phyloP scores from a whole-genome alignment of 2,113 vertebrate genomes.

The Aspidoscelis tigris region DNA sequence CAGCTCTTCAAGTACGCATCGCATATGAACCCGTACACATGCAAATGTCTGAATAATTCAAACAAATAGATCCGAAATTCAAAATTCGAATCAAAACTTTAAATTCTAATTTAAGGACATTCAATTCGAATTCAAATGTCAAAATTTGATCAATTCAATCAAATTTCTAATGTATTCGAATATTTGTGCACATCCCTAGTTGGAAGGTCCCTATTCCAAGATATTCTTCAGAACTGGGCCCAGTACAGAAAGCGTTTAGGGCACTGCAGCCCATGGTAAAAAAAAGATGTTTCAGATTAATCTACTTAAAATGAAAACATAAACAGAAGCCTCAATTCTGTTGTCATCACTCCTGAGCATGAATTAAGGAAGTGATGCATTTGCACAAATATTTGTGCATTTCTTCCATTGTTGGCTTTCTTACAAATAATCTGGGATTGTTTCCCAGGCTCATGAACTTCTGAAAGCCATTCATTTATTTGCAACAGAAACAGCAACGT shows the following conservation, averaged over 20 bases:
- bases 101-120: no score
- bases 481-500: rapidly evolving
- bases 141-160: no score
- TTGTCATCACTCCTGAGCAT: background rate
- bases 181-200: no score
- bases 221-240: no score
- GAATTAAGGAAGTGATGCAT: background rate
- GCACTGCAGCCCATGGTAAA: background rate
- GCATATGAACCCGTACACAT: no score
- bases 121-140: no score
- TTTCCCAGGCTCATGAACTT: constrained; percentile 10
- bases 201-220: no score
- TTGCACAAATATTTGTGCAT: constrained; percentile 4
- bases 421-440: constrained; percentile 18
- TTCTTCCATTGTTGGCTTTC: background rate
- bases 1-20: no score
- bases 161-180: no score
- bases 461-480: background rate
- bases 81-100: no score
- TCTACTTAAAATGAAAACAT: constrained; percentile 4
- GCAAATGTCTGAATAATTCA: no score
- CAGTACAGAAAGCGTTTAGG: background rate
- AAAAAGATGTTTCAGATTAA: background rate
- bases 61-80: no score
- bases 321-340: constrained; percentile 11